Percentiles rank a stretch among this genome's conserved stretches.
These are phyloP conservation scores for Enteromius unitaeniatus DNA, from an alignment of 2,797 vertebrate genomes.

Conservation along the genomic window DNA sequence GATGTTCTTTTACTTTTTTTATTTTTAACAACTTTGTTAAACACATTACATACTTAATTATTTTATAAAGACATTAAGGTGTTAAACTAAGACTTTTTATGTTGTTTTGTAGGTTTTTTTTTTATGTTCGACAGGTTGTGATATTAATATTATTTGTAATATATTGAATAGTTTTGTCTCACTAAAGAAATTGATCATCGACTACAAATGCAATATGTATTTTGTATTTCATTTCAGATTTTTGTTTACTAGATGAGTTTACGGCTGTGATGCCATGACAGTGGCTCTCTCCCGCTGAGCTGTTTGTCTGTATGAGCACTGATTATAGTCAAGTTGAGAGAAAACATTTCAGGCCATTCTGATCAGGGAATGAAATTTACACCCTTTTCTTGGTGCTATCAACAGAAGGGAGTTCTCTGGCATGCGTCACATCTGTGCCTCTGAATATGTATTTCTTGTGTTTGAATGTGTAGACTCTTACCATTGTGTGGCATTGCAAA, in stretches of 20 bases:
- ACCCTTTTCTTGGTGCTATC: constrained; percentile 51
- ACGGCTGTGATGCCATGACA: constrained; percentile 43
- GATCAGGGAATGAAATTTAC: constrained; percentile 51
- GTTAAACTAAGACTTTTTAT: constrained; percentile 34
- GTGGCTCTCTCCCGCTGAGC: constrained; percentile 36
- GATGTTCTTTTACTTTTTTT: background rate
- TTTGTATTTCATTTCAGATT: constrained; percentile 8
- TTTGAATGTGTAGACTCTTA: constrained; percentile 36
- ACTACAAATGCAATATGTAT: background rate
- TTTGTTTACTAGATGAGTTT: constrained; percentile 19
- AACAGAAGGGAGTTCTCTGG: constrained; percentile 38
- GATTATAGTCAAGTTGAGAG: constrained; percentile 10
- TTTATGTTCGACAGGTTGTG: constrained; percentile 46
- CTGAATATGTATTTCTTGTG: constrained; percentile 33
- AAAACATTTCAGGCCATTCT: constrained; percentile 48
- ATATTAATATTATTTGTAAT: background rate
- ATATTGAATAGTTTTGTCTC: background rate
- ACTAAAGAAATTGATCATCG: background rate
- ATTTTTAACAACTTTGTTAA: background rate
- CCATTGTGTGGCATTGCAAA: constrained; percentile 42
- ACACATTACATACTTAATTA: constrained; percentile 23
- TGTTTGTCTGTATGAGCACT: constrained; percentile 24
- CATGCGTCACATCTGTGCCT: constrained; percentile 52
- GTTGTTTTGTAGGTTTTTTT: background rate
- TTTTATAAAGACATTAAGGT: background rate